Base-by-base conservation (phyloP, 1,140 invertebrate species). In the Calephelis nemesis region DNA sequence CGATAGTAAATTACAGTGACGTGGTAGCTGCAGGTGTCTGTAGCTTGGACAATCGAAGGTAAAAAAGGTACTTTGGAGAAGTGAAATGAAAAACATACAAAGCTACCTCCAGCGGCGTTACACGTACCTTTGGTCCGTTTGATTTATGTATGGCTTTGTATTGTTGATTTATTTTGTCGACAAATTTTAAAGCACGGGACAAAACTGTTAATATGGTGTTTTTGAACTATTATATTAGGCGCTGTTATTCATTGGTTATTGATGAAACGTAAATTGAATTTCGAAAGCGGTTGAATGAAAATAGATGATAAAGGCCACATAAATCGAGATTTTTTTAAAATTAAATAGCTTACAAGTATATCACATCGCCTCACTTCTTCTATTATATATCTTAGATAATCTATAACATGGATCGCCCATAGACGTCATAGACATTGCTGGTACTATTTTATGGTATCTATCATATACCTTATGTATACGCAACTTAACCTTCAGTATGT, bases 1-100 rank as follows among this genome's bases (percentile, higher is more conserved):
- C 49, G 54, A 42, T 19, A 68, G 60, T 60, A 68, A 68, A 67
- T 67, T 67, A 67, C 54, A 60, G 65, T 19, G 30, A 42, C 30
- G 45, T 10, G 39, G 50, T 10, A 42, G 40, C 50, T n/a, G 65
- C 50, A 42, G 50, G 39, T 45, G 13, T 42, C 39, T 47, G 42
- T 19, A n/a, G 45, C 63, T 48, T 52, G 10, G 19, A 7, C 39
- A 13, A 10, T 6, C 40, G 9, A 40, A 60, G 50, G 45, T 47
- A 67, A 19, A 40, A 63, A 13, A 63, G 30, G 19, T 40, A 45
- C 42, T 7, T 45, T 45, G 42, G 39, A 39, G 54, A 19, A 58
- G 12, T 58, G 30, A 58, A 58, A 58, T 58, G 12, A 58, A 54
- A 52, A 58, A 58, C 54, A 58, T 7, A 58, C 54, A 58, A 39